Evolutionary conservation across 2,113 vertebrate species (phyloP), one percentile per base, ranked within the genome.

Genomic region (Larimichthys polyactis): DNA sequence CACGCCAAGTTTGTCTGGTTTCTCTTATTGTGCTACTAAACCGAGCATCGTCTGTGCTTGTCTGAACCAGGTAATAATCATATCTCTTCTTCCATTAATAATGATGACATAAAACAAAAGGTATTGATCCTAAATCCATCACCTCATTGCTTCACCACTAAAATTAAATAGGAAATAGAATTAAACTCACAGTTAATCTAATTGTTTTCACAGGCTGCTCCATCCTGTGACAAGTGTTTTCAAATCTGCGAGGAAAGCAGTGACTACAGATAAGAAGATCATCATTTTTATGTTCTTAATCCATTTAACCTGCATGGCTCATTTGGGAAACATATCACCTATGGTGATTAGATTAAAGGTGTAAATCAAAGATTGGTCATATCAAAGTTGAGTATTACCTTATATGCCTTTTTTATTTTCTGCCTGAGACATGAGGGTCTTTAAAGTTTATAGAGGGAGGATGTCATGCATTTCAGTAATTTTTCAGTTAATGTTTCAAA

Each of bases 311-410:
- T 78, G 62, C 64, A 78, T 29, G 66, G 79, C 46, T 76, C 75
- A 85, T 87, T 82, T 80, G 64, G 63, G 51, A 70, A 77, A 69
- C 68, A 49, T 44, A 81, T 89, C 59, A 49, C n/a, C 73, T 46
- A 68, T 62, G 59, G 14, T 72, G 57, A 67, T 66, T 32, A 55
- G 27, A 79, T 77, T 71, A 66, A 66, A 49, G 40, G 7, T 48
- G 43, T 82, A 27, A 75, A 72, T 86, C 29, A 2, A 32, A 58
- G 16, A 68, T 52, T 40, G 27, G 32, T 75, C 20, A 64, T 68
- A 72, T 69, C n/a, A 52, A 64, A 71, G 66, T 63, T 64, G 19
- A 75, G 24, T 68, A 51, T 58, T 72, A 57, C 65, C 8, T 72
- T 82, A 68, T 19, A 29, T n/a, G n/a, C 24, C 32, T n/a, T 51